Percentiles rank a stretch among this genome's conserved stretches.
These are phyloP conservation scores for Argyrosomus japonicus DNA, from an alignment of 2,113 vertebrate species.

Conservation along the genomic window DNA sequence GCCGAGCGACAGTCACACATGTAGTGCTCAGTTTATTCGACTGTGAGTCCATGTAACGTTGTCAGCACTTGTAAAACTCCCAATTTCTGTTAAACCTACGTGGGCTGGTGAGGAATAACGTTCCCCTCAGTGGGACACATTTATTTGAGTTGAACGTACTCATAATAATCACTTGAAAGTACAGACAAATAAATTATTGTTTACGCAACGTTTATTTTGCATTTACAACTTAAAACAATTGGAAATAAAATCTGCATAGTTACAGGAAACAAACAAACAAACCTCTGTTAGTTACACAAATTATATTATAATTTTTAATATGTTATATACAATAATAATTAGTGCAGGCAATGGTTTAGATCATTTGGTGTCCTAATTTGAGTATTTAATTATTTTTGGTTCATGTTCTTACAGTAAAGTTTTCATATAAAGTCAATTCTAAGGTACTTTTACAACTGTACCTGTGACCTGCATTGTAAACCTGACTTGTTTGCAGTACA, in stretches of 20 bases:
- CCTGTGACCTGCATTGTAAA: no score
- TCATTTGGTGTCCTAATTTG: neutral
- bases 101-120: no score
- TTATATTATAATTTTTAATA: no score
- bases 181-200: neutral
- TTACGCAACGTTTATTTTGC: neutral
- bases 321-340: neutral
- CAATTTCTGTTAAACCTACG: neutral
- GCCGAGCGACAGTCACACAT: neutral
- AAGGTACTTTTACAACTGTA: no score
- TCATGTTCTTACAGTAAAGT: neutral
- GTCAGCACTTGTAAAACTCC: neutral
- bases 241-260: neutral
- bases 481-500: no score
- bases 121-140: no score
- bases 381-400: neutral
- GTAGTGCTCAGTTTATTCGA: no score
- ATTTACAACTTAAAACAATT: neutral
- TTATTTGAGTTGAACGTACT: neutral
- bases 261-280: neutral
- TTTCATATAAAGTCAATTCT: neutral
- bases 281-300: neutral
- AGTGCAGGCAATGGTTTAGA: neutral
- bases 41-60: neutral
- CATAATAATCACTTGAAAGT: neutral